Base-by-base conservation (phyloP, 2,797 vertebrate genomes). In the Parambassis ranga region DNA sequence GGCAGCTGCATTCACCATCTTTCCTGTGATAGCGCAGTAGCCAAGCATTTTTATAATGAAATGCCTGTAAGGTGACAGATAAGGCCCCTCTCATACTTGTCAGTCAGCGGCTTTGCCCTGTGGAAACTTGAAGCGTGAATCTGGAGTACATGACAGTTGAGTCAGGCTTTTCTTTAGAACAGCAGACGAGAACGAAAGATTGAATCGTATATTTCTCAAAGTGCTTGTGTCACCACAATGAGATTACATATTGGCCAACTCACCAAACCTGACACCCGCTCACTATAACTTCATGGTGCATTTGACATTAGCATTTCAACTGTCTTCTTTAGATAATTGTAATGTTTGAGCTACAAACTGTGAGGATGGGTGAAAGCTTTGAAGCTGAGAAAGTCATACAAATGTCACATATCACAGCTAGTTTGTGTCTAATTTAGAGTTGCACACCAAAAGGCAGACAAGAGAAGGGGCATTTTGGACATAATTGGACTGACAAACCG, bases 31-130 rank as follows among this genome's bases (percentile, higher is more conserved):
- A 63, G 63, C 22, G 66, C 75, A 63, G 56, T 53, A 71, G 68
- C 64, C 64, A 57, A 66, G 76, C 63, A 35, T 66, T 84, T 80
- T 63, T 72, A 70, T 83, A 83, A 88, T 82, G 71, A 81, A 84
- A 83, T 65, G 77, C 56, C 86, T 84, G 65, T 49, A 49, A 81
- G 77, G 78, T 86, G 78, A 80, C 69, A 85, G 83, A 87, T 86
- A 85, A 85, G 62, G 58, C 37, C 49, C 43, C 58, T 60, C 71
- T 80, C 79, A 55, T 55, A 62, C 69, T 77, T 74, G 78, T 87
- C 86, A 82, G 69, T 87, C 81, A 85, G 75, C 32, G 16, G 49
- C 65, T 79, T 64, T 63, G 43, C 49, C 65, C 50, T 3, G 19
- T 77, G 58, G 65, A 76, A 81, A 77, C 59, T 53, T 70, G 57